Base-by-base conservation (phyloP, 2,797 vertebrate species). In the Cottoperca gobio region DNA sequence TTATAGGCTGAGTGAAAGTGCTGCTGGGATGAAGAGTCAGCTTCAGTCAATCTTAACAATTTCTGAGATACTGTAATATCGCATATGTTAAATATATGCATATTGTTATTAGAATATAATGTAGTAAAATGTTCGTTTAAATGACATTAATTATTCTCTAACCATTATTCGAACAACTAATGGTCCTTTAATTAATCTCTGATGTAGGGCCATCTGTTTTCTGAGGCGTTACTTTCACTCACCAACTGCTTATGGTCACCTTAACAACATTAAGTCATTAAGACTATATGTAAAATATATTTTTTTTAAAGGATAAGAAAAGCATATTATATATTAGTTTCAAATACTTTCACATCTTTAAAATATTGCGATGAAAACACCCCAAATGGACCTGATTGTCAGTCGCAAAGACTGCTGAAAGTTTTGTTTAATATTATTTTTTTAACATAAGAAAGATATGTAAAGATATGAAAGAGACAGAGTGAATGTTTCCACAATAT, bases 1-100 rank as follows among this genome's bases (percentile, higher is more conserved):
- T 88, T 73, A 43, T 40, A 62, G 39, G 72, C 12, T 63, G 39
- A 73, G 45, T 53, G 50, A 59, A 82, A 62, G 61, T 71, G 66
- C 37, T 54, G 57, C 33, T 61, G 23, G 21, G 54, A 69, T 16
- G 16, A 66, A 58, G 37, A 52, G 17, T 31, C 37, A 5, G 45
- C 35, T 46, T 46, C 24, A 50, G 64, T 60, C 62, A 73, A 84
- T 60, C 23, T 52, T 26, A 66, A 70, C 21, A 53, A 61, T 70
- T 54, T 26, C 35, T 60, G 7, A 73, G 14, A 65, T 43, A 28
- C 17, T 5, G 23, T 53, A 62, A 77, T 58, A 54, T 48, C 28
- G 54, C 31, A 59, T 39, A 37, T 59, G 31, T 37, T 52, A 66
- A 67, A 73, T 62, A 42, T 17, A 21, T 24, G 8, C 21, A 39